Conservation (phyloP, 2,888 invertebrate species). For the Anorthoa munda region DNA sequence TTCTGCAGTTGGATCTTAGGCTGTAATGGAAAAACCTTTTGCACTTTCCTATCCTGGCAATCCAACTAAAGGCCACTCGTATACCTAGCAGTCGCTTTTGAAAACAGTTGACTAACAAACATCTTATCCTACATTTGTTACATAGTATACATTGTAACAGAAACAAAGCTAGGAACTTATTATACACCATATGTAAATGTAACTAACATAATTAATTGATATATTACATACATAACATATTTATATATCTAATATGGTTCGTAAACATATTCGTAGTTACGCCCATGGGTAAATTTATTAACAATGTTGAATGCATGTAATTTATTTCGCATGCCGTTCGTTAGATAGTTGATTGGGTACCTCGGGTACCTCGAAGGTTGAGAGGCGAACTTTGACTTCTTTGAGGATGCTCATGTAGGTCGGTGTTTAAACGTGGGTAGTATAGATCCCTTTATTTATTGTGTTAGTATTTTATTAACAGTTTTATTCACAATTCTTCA, state of each 20-base stretch:
- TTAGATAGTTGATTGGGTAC: slow-evolving; percentile 88
- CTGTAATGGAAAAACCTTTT: too few relatives aligned
- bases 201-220: slow-evolving; percentile 43
- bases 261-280: slow-evolving; percentile 57
- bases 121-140: too few relatives aligned
- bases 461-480: slow-evolving; percentile 32
- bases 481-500: background rate
- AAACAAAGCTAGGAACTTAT: slow-evolving; percentile 5
- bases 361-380: slow-evolving; percentile 83
- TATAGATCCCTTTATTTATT: slow-evolving; percentile 63
- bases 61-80: background rate
- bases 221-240: slow-evolving; percentile 44
- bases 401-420: slow-evolving; percentile 74
- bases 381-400: slow-evolving; percentile 84
- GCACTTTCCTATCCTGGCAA: too few relatives aligned
- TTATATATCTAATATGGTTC: slow-evolving; percentile 46
- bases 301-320: slow-evolving; percentile 68
- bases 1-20: too few relatives aligned
- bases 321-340: slow-evolving; percentile 73
- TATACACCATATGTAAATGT: slow-evolving; percentile 32
- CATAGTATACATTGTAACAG: background rate
- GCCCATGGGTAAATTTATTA: slow-evolving; percentile 64
- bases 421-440: slow-evolving; percentile 62
- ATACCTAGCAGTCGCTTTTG: background rate
- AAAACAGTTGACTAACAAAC: too few relatives aligned